These are phyloP conservation scores for Pentamera pediparva DNA, from an alignment of 53 echinoderm and acorn worm genomes.

Conservation along the genomic window DNA sequence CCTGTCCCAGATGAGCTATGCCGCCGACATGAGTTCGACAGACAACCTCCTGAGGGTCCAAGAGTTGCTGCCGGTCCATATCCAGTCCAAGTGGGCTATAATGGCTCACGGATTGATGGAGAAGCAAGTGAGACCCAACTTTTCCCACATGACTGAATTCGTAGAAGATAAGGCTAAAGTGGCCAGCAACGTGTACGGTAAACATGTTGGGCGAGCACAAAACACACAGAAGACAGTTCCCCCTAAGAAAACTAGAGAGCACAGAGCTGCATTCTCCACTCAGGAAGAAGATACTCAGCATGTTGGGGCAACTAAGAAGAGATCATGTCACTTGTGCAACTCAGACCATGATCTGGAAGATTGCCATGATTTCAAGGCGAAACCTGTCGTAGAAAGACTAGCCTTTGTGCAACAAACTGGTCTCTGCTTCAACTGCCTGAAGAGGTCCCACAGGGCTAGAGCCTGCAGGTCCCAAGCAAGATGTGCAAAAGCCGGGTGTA, in stretches of 20 bases:
- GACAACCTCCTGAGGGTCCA: slow-evolving; percentile 62
- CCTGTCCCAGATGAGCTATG: slow-evolving; percentile 54
- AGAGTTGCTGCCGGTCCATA: slow-evolving; percentile 44
- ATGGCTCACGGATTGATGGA: slow-evolving; percentile 53
- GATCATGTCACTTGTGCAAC: slow-evolving; percentile 40
- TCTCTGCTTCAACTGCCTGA: slow-evolving; percentile 60
- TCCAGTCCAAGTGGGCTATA: slow-evolving; percentile 48
- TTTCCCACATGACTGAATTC: slow-evolving; percentile 51
- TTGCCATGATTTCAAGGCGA: slow-evolving; percentile 45
- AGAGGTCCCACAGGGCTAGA: slow-evolving; percentile 41
- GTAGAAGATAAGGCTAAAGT: slow-evolving; percentile 1
- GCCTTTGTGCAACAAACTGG: slow-evolving; percentile 21
- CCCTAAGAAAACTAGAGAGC: background rate
- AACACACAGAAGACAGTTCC: background rate
- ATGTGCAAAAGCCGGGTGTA: slow-evolving; percentile 45
- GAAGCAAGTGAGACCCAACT: slow-evolving; percentile 36
- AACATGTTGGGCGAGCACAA: slow-evolving; percentile 26
- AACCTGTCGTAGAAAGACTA: slow-evolving; percentile 36
- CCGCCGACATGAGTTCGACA: slow-evolving; percentile 53
- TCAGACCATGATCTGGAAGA: slow-evolving; percentile 24
- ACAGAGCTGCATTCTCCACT: background rate
- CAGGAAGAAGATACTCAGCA: background rate
- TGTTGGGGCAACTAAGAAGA: background rate
- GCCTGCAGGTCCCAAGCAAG: slow-evolving; percentile 25
- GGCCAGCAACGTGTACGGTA: slow-evolving; percentile 36